A percentile compares a stretch with the other conserved stretches of the same genome.
phyloP scores from a whole-genome alignment of 2,113 vertebrate species.

The Megalops atlanticus region DNA sequence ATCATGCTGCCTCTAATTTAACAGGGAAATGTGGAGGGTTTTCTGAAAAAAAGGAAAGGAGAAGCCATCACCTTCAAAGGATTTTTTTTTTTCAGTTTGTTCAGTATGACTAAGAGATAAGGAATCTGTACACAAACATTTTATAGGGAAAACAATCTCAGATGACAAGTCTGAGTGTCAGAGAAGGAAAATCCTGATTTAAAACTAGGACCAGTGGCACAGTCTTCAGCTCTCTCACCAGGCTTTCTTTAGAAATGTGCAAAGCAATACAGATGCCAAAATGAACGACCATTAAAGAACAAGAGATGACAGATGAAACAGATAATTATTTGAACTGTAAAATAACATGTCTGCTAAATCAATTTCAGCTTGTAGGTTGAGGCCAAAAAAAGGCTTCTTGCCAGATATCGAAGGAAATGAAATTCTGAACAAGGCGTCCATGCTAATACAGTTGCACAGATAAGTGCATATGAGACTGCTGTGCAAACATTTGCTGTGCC shows the following conservation, averaged over 20 bases:
- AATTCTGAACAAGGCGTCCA: not conserved
- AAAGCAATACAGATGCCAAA: not conserved
- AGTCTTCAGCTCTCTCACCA: not conserved
- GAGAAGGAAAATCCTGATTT: not conserved
- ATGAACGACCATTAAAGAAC: slow-evolving; percentile 3
- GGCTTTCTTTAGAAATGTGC: not conserved
- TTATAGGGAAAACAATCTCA: not conserved
- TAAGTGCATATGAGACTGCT: slow-evolving; percentile 18
- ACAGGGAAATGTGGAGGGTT: not conserved
- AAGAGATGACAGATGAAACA: not conserved
- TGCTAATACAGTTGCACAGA: slow-evolving; percentile 16
- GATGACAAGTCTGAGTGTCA: not conserved
- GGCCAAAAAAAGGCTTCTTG: not conserved
- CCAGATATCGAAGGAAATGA: slow-evolving; percentile 10
- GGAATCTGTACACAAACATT: slow-evolving; percentile 8
- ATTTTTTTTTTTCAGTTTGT: not conserved
- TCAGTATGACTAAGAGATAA: slow-evolving; percentile 15
- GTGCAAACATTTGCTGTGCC: slow-evolving; percentile 38
- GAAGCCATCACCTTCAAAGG: slow-evolving; percentile 20
- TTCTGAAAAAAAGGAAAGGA: slow-evolving; percentile 3
- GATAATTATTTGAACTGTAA: slow-evolving; percentile 14
- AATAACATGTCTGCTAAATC: slow-evolving; percentile 15
- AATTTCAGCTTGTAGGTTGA: slow-evolving; percentile 7
- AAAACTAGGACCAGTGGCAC: not conserved
- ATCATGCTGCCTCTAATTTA: not conserved